Base-by-base conservation (phyloP, 2,888 invertebrate genomes). In the Idaea aversata region DNA sequence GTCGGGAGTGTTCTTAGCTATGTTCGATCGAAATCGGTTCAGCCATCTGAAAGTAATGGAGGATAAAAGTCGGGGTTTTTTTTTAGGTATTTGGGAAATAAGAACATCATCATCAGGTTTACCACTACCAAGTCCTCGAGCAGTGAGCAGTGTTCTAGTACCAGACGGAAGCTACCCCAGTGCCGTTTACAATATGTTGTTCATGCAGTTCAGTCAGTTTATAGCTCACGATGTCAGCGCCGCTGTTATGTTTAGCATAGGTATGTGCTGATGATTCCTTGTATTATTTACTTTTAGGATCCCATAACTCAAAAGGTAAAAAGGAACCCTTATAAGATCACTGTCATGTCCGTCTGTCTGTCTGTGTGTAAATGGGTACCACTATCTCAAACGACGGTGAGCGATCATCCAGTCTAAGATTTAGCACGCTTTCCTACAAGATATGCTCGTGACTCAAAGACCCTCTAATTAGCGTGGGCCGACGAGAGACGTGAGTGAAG, bases 201-300 rank as follows among this genome's bases (percentile, higher is more conserved):
- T 96, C 65, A 96, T 96, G 95, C 96, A 97, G 83, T 97, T 96
- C 86, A 96, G 96, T 0, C 97, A 97, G 81, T 96, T 97, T 76
- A 82, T 97, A 10, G 94, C 96, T 0, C 96, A 97, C 70, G 97
- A 97, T 71, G 83, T 96, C 25, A 94, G 95, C 0, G 95, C 96
- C 65, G 95, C 96, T 0, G 94, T 96, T 1, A 94, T 95, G 59
- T 94, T 95, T 57, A 95, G 94, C 70, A 94, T 95, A 81, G 93
- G 96, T 96, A 88, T 91, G 91, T 74, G 36, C 15, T 34, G 5
- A 25, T 7, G 5, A 7, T 47, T 38, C 59, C 34, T n/a, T n/a
- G n/a, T n/a, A n/a, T n/a, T n/a, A n/a, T n/a, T n/a, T n/a, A n/a
- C n/a, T n/a, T n/a, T n/a, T n/a, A n/a, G n/a, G n/a, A n/a, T n/a